Conservation (phyloP, 2,113 vertebrate species). For the Ramphastos sulfuratus region DNA sequence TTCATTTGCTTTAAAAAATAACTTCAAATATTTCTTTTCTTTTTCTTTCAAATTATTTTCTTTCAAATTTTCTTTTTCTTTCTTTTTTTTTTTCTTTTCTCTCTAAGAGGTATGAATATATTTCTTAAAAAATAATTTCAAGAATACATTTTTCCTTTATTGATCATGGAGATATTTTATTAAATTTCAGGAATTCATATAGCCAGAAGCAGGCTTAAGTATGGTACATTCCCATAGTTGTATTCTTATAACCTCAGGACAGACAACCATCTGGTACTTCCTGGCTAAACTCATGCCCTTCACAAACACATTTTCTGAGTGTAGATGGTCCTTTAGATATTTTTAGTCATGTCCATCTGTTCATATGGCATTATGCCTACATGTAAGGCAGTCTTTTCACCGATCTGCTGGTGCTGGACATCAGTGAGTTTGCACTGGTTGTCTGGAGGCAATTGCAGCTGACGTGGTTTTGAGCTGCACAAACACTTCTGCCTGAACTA, state of each 20-base stretch:
- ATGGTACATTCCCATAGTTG: background rate
- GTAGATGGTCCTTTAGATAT: constrained; percentile 35
- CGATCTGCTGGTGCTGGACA: background rate
- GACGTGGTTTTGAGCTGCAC: constrained; percentile 4
- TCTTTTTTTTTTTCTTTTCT: background rate
- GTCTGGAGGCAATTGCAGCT: background rate
- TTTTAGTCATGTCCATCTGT: constrained; percentile 42
- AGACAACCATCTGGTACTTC: constrained; percentile 42
- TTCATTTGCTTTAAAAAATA: background rate
- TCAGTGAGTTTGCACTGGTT: background rate
- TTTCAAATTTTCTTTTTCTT: no score
- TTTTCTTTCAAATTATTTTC: no score
- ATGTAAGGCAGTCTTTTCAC: background rate
- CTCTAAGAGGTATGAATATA: background rate
- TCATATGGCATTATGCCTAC: background rate
- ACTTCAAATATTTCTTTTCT: background rate
- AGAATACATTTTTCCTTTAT: background rate
- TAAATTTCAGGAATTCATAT: background rate
- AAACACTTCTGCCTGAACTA: background rate
- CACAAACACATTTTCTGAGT: constrained; percentile 36
- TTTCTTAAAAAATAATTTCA: background rate
- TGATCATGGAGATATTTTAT: background rate
- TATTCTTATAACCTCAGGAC: constrained; percentile 13
- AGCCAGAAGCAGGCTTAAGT: background rate
- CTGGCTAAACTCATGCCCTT: constrained; percentile 42